Base-by-base conservation (phyloP, 2,797 vertebrate species). In the Eulemur rubriventer region DNA sequence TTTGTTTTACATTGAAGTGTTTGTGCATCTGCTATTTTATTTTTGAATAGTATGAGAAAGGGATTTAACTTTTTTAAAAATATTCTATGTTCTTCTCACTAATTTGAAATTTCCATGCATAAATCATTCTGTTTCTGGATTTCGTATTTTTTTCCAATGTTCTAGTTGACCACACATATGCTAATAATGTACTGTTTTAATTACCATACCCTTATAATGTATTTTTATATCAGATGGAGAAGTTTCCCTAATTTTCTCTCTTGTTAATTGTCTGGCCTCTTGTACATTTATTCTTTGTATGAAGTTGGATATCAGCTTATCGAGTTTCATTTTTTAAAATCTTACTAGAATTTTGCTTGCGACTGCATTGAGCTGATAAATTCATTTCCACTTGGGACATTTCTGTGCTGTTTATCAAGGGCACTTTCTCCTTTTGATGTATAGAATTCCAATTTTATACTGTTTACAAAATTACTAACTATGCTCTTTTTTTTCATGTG, bases 391-490 rank as follows among this genome's bases (percentile, higher is more conserved):
- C 67, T 63, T 73, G 48, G n/a, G 30, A 48, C 69, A 92, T 91
- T 83, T 65, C 65, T 92, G 5, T 69, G 38, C 28, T 59, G 0
- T 57, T 26, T 93, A 14, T 95, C 2, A 69, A 72, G 82, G 50
- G 59, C 10, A n/a, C 28, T 89, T 94, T 57, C 63, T 78, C n/a
- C 22, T 86, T 65, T 84, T 76, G 11, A 89, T 96, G 10, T 87
- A 50, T 61, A 79, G 18, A 90, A 69, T 89, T 95, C 63, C 61
- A 55, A 18, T 94, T 92, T 96, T 93, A 61, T 85, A 6, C 10
- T 96, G 18, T 73, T 95, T 52, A 61, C 3, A 89, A 38, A 92
- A n/a, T 83, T n/a, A 24, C 48, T 84, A 89, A 92, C 48, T 95
- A 11, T 4, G n/a, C 17, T 65, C 22, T 52, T 43, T 48, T 46